Conservation (phyloP, 2,888 invertebrate species). For the Melieria picta region DNA sequence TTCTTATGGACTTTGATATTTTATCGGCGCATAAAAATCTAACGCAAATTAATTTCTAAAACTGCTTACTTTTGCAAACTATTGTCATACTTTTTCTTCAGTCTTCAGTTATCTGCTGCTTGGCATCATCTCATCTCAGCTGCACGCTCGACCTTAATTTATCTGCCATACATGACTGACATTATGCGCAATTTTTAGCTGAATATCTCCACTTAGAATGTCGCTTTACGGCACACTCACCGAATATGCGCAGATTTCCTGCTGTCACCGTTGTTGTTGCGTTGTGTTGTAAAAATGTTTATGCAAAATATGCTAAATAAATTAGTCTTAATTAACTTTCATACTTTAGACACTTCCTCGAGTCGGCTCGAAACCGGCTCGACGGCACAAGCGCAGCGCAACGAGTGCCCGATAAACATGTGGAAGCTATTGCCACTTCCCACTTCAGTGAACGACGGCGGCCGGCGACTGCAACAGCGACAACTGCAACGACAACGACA, state of each 20-base stretch:
- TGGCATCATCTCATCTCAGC: no score
- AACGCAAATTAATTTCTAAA: no score
- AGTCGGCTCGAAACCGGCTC: neutral
- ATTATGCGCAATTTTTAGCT: no score
- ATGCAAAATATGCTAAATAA: slow-evolving; percentile 25
- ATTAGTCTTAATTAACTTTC: slow-evolving; percentile 31
- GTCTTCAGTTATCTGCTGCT: no score
- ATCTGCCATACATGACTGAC: no score
- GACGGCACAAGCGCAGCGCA: slow-evolving; percentile 19
- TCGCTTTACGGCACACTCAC: neutral
- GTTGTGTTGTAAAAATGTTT: neutral
- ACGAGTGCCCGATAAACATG: slow-evolving; percentile 15
- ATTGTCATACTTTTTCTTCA: no score
- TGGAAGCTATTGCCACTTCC: neutral
- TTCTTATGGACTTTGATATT: no score
- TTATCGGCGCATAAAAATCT: no score
- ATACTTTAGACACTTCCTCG: slow-evolving; percentile 16
- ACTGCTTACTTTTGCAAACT: no score
- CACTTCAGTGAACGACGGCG: neutral
- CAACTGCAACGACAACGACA: slow-evolving; percentile 5
- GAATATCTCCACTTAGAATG: no score
- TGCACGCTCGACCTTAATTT: no score
- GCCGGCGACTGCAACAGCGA: slow-evolving; percentile 6
- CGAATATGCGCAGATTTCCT: slow-evolving; percentile 1
- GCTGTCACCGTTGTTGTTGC: slow-evolving; percentile 10